Conservation (phyloP, 2,888 invertebrate species). For the Lypha dubia region DNA sequence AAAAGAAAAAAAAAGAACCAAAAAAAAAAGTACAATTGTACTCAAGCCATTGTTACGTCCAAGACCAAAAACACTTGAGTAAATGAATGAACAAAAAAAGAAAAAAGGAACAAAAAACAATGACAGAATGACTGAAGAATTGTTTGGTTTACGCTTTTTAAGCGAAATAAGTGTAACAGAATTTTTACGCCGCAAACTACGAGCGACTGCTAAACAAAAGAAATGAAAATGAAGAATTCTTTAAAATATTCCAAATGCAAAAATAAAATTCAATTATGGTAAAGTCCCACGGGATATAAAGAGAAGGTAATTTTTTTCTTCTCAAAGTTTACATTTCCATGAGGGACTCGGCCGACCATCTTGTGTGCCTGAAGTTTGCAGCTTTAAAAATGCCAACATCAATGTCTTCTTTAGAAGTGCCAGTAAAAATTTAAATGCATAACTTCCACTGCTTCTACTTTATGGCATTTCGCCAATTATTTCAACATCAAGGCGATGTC, state of each 20-base stretch:
- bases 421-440: no score
- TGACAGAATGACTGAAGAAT: conserved; percentile 3
- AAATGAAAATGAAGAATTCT: conserved; percentile 24
- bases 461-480: no score
- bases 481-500: no score
- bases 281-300: background rate
- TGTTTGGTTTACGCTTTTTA: conserved; percentile 41
- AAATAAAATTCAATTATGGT: background rate
- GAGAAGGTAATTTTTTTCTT: no score
- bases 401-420: no score
- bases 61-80: conserved; percentile 29
- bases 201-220: conserved; percentile 3
- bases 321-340: no score
- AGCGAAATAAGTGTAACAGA: conserved; percentile 27
- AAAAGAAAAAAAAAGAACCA: background rate
- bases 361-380: no score
- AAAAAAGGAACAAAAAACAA: no score
- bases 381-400: no score
- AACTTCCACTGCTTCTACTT: no score
- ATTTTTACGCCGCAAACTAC: conserved; percentile 4
- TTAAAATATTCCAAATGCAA: background rate
- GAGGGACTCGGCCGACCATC: no score
- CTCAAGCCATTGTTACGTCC: conserved; percentile 21
- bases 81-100: background rate
- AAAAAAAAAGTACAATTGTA: conserved; percentile 19